Evolutionary conservation across 2,797 vertebrate genomes (phyloP), one percentile per base, ranked within the genome.

Genomic region (Myotis myotis): DNA sequence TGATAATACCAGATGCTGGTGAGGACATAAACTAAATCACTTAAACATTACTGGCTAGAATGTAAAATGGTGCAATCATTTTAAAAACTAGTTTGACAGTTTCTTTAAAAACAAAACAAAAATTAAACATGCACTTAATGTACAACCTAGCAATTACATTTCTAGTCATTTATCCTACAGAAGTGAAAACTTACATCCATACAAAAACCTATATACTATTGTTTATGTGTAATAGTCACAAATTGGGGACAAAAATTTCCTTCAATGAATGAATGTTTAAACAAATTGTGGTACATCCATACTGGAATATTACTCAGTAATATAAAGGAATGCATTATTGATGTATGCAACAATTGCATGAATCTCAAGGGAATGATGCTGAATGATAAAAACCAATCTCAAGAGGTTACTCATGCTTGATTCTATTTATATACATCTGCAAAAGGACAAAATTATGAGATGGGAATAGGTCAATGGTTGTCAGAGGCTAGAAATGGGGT

Each of bases 151-250:
- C 17, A 87, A 83, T 96, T 38, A 33, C 16, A 81, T 85, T 66
- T 23, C 44, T 87, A 51, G n/a, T 33, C 68, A 57, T 89, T 90
- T 75, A 64, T 57, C 10, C 16, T 47, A 84, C 28, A 44, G 28
- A 92, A 83, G 55, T 95, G 51, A 79, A 92, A 92, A 78, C 5
- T 22, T 64, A 25, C 1, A 2, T 70, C 13, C 9, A 71, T 13
- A 76, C 5, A 23, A 36, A 80, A 86, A 44, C 30, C 36, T 96
- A 3, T n/a, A 74, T 5, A 8, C 87, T 28, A 49, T 90, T 79
- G 33, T 87, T 93, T 84, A 30, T 78, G 82, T 94, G 17, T 53
- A 75, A 80, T 49, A 87, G 41, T 80, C 22, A 84, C 70, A 95
- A 84, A 33, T 30, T 70, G 33, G 66, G 68, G 25, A 62, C 57